phyloP scores from a whole-genome alignment of 2,888 invertebrate species.

The Aleiodes leptofemur region DNA sequence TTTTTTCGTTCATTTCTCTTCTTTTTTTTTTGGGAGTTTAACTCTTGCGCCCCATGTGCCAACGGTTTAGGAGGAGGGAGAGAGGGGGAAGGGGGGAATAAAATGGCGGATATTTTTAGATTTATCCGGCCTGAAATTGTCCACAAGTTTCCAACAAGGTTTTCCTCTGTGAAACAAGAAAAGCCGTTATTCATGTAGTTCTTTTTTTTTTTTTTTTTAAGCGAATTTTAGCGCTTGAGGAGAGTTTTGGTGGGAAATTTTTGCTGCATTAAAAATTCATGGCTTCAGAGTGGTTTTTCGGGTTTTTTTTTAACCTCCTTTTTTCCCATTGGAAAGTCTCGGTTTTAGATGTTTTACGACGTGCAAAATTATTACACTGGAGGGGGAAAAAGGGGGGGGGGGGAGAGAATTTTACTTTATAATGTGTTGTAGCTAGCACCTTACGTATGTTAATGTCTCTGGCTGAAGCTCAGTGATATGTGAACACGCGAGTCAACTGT shows the following conservation, averaged over 20 bases:
- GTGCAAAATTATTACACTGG: slow-evolving; percentile 3
- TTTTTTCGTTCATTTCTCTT: neutral
- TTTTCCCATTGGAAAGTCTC: neutral
- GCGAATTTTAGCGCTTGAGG: too few species aligned
- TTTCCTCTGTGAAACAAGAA: neutral
- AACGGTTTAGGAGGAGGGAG: neutral
- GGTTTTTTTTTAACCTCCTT: neutral
- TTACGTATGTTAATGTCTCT: slow-evolving; percentile 66
- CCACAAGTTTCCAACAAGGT: slow-evolving; percentile 35
- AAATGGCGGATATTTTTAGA: slow-evolving; percentile 10
- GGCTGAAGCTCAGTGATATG: slow-evolving; percentile 58
- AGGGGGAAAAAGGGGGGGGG: neutral
- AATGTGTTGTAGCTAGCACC: slow-evolving; percentile 59
- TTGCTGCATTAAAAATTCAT: too few species aligned
- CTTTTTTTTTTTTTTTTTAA: neutral
- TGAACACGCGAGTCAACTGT: slow-evolving; percentile 48
- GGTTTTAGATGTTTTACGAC: neutral
- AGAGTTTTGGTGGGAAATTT: too few species aligned
- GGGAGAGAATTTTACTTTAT: slow-evolving; percentile 64
- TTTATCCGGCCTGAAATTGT: slow-evolving; percentile 24
- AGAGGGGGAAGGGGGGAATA: neutral
- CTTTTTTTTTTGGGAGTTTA: slow-evolving; percentile 30
- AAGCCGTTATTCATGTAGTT: neutral
- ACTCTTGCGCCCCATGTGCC: slow-evolving; percentile 13
- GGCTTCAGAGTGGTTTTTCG: too few species aligned